These are phyloP conservation scores for Drosophila lacicola DNA, from an alignment of 2,888 invertebrate genomes.

Conservation along the genomic window DNA sequence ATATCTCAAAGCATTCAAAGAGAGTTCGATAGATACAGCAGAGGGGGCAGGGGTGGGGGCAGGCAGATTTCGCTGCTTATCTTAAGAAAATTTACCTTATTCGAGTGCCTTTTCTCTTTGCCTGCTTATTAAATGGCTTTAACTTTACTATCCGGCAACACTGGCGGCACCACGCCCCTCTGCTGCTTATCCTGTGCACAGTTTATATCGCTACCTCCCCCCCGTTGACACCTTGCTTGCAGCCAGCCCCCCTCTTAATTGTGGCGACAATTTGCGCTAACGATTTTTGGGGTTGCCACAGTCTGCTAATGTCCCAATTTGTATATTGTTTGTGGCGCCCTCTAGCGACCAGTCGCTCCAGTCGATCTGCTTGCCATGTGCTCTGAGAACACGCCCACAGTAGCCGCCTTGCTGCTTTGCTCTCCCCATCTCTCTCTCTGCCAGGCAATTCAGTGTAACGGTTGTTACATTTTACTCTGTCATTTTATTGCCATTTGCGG, in stretches of 20 bases:
- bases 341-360: conserved; percentile 38
- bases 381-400: conserved; percentile 15
- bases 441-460: conserved; percentile 42
- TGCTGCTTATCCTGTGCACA: conserved; percentile 10
- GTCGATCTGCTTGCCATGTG: conserved; percentile 4
- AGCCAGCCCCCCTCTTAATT: conserved; percentile 37
- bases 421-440: fast-evolving
- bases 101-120: conserved; percentile 36
- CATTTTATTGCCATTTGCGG: conserved; percentile 79
- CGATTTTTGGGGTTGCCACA: conserved; percentile 48
- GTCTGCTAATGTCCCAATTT: conserved; percentile 60
- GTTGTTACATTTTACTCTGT: conserved; percentile 67
- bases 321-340: conserved; percentile 65
- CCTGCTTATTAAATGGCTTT: conserved; percentile 45
- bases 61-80: neutral
- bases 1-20: conserved; percentile 21
- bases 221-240: no score
- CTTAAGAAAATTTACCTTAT: conserved; percentile 50
- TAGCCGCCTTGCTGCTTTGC: neutral
- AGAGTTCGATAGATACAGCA: neutral
- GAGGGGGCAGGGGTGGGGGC: no score
- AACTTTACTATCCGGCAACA: conserved; percentile 31
- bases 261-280: conserved; percentile 65
- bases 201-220: conserved; percentile 12
- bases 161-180: conserved; percentile 1